These are phyloP conservation scores for Hybos culiciformis DNA, from an alignment of 2,888 invertebrate species.

Conservation along the genomic window DNA sequence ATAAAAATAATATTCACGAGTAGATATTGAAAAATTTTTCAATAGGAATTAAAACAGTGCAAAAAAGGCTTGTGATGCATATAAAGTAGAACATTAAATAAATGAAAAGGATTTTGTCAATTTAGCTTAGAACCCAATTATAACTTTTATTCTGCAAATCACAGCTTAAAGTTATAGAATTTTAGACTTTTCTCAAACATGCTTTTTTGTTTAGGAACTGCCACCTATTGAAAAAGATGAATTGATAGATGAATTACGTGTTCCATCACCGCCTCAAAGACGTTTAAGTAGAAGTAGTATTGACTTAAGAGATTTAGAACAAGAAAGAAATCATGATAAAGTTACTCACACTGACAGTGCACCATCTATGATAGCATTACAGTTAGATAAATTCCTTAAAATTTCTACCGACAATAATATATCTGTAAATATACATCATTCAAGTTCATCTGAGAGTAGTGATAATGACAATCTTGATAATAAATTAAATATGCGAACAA, in stretches of 20 bases:
- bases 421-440: neutral
- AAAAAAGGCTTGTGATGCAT: too few relatives aligned
- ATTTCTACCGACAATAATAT: neutral
- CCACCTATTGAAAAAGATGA: constrained; percentile 29
- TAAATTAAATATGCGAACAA: too few relatives aligned
- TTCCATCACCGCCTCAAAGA: constrained; percentile 35
- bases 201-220: constrained; percentile 23
- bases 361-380: constrained; percentile 35
- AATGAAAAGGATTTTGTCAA: too few relatives aligned
- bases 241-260: constrained; percentile 33
- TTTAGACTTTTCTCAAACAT: neutral
- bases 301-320: constrained; percentile 35
- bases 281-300: constrained; percentile 36
- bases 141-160: too few relatives aligned
- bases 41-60: too few relatives aligned
- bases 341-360: constrained; percentile 37
- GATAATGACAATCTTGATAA: neutral
- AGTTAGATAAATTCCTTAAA: constrained; percentile 22
- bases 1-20: too few relatives aligned
- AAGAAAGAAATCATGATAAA: constrained; percentile 28
- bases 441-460: neutral
- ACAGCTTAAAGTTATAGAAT: too few relatives aligned
- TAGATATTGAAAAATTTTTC: too few relatives aligned
- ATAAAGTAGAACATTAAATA: too few relatives aligned
- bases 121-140: too few relatives aligned